Percentiles rank a stretch among this genome's conserved stretches.
These are phyloP conservation scores for Sebastes dallii DNA, from an alignment of 2,797 vertebrate genomes.

Conservation along the genomic window DNA sequence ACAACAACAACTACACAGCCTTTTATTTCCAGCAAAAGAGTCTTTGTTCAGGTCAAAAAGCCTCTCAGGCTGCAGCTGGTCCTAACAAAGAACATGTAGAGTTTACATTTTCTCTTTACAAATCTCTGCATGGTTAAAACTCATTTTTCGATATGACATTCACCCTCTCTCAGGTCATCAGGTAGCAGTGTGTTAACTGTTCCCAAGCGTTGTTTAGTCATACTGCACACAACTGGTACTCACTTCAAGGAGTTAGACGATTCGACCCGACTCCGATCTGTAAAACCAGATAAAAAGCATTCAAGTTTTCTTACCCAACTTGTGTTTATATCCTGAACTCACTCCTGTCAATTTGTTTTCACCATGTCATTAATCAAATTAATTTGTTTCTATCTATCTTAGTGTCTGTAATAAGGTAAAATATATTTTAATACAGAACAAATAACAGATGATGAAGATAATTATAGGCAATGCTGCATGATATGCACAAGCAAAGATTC, in stretches of 20 bases:
- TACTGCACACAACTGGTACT: background rate
- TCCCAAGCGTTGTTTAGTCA: background rate
- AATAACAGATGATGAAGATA: too few species aligned
- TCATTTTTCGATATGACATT: background rate
- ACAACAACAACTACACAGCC: background rate
- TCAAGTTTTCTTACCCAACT: background rate
- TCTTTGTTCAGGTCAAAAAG: constrained; percentile 4
- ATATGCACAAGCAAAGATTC: too few species aligned
- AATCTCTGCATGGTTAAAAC: background rate
- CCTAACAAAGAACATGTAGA: background rate
- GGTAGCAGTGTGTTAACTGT: background rate
- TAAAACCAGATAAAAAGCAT: background rate
- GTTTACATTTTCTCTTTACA: constrained; percentile 5
- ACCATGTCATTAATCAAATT: background rate
- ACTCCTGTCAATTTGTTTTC: background rate
- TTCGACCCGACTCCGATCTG: background rate
- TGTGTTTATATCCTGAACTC: background rate
- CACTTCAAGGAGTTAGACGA: background rate
- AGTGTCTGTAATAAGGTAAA: too few species aligned
- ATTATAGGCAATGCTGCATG: too few species aligned
- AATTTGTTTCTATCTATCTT: background rate
- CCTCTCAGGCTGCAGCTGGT: background rate
- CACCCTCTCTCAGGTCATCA: background rate
- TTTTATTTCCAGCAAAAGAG: constrained; percentile 21
- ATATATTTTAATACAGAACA: too few species aligned